Evolutionary conservation across 35 echinoderm and acorn worm species (phyloP), one percentile per base, ranked within the genome.

Genomic region (Diadema setosum): DNA sequence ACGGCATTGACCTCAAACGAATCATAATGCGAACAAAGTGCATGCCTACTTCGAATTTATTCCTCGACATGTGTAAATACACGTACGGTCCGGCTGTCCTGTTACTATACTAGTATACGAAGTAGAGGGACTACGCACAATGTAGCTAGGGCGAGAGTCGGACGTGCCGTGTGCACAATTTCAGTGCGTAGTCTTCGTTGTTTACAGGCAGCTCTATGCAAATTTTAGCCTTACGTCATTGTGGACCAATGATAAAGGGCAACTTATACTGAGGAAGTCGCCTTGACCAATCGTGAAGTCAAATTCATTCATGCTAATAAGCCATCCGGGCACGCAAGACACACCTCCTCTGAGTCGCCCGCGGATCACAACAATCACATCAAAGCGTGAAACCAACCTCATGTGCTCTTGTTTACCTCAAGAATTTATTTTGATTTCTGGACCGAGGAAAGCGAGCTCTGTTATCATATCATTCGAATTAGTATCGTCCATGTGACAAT

Each of bases 191-290:
- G 48, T n/a, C 9, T 11, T 52, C 32, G 50, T 70, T 60, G 86
- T 81, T 80, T 81, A 88, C 86, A 18, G 3, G 49, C 74, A 45
- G 74, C 48, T 81, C 70, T 74, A 88, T 88, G 70, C 70, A 80
- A 88, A 88, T 88, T 56, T 80, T n/a, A n/a, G 16, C 76, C 24
- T 59, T 60, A 41, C 23, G 39, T 88, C 42, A 42, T 52, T 27
- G 20, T 35, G 60, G 37, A n/a, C 70, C 55, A 81, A 80, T 80
- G 20, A 81, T 17, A 14, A 0, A 56, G 16, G 2, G 21, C 37
- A 24, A 88, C 17, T 58, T 21, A 27, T 5, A 2, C 15, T 25
- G 42, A 23, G 18, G 34, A n/a, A n/a, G 31, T n/a, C 35, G 21
- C 67, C 29, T 2, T 6, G 43, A 1, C 65, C 50, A 80, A 76